A percentile compares a stretch with the other conserved stretches of the same genome.
These are phyloP conservation scores for Amblyteles armatorius DNA, from an alignment of 2,888 invertebrate genomes.

Conservation along the genomic window DNA sequence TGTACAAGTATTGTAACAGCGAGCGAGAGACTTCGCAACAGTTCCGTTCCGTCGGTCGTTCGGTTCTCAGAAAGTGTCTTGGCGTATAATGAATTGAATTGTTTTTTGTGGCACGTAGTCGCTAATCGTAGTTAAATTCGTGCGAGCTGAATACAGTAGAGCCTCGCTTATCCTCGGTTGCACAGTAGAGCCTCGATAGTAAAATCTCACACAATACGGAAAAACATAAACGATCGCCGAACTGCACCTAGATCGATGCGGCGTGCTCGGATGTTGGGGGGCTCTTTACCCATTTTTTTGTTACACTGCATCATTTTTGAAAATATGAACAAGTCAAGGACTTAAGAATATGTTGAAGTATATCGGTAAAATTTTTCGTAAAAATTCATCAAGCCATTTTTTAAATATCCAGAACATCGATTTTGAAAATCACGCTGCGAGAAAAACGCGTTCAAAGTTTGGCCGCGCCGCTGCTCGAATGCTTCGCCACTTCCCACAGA, in stretches of 20 bases:
- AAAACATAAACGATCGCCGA: not conserved
- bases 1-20: not conserved
- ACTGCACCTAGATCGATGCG: not conserved
- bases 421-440: too few relatives aligned
- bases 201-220: not conserved
- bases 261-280: too few relatives aligned
- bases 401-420: too few relatives aligned
- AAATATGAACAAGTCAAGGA: too few relatives aligned
- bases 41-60: constrained; percentile 36
- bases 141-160: not conserved
- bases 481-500: too few relatives aligned
- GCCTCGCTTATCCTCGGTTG: not conserved
- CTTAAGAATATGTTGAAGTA: too few relatives aligned
- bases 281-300: too few relatives aligned
- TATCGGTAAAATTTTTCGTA: too few relatives aligned
- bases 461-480: too few relatives aligned
- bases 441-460: too few relatives aligned
- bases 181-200: not conserved
- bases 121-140: not conserved
- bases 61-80: not conserved
- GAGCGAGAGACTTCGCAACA: constrained; percentile 13
- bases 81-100: constrained; percentile 4
- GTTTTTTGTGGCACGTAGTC: not conserved
- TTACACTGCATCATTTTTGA: too few relatives aligned
- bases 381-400: too few relatives aligned